Base-by-base conservation (phyloP, 2,888 invertebrate species). In the Craniophora ligustri region DNA sequence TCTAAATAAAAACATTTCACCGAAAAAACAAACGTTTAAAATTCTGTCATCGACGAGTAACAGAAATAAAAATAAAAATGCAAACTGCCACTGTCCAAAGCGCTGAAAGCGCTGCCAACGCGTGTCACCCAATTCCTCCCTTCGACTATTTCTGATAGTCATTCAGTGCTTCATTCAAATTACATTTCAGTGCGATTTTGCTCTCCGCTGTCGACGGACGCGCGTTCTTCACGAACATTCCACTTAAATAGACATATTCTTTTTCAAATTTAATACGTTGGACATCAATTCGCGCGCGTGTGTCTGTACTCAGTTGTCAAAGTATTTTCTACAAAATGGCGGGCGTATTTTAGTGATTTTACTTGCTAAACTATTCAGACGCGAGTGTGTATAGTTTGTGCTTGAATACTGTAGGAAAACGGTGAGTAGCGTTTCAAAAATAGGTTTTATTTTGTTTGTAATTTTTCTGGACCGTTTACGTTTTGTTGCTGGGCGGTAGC, bases 131-230 rank as follows among this genome's bases (percentile, higher is more conserved):
- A 57, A 81, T 81, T 81, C 89, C 85, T 81, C 88, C 89, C 90
- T 84, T 84, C 80, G 77, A 82, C 88, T 88, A 89, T 90, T 88
- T 88, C 84, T 87, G 88, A 88, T 85, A 86, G 79, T 88, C 89
- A 88, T 89, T 89, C 85, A 85, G 74, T 72, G 75, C 77, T 85
- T 74, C 86, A 85, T 87, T 86, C 87, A 87, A 84, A 83, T 77
- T 68, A 71, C 68, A 67, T 66, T 71, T 73, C 77, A 82, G 85
- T 85, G 62, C 75, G 69, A 70, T 71, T 75, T 51, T 41, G 68
- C 26, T 58, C 50, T 16, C 34, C 59, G 45, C 5, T 13, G 8
- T 3, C 15, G n/a, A 4, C 5, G 15, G 62, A 54, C 69, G 69
- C 39, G 34, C 40, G 53, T 51, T 28, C 2, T 6, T 19, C n/a